phyloP scores from a whole-genome alignment of 2,797 vertebrate species.

The Neoniphon sammara region DNA sequence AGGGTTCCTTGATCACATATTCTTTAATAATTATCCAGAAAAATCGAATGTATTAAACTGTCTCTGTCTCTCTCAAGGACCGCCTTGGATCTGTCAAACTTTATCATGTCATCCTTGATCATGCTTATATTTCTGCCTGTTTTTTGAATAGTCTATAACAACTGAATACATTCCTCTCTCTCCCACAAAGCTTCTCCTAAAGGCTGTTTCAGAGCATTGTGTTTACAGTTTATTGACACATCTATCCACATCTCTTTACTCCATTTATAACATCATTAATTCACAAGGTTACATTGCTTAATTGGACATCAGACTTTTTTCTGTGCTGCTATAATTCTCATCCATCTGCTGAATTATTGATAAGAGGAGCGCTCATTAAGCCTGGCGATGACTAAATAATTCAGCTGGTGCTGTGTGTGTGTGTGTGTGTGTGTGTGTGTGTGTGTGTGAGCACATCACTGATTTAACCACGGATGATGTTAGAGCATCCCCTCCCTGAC shows the following conservation, averaged over 20 bases:
- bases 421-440: not conserved
- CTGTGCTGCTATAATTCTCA: constrained; percentile 42
- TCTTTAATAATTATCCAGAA: too few relatives aligned
- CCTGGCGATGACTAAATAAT: constrained; percentile 67
- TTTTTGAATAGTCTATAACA: too few relatives aligned
- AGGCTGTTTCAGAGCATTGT: not conserved
- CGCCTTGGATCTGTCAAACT: not conserved
- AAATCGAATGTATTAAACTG: too few relatives aligned
- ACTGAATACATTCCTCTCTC: not conserved
- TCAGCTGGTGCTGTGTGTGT: constrained; percentile 46
- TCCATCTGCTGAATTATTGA: constrained; percentile 70
- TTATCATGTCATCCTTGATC: too few relatives aligned
- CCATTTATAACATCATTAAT: constrained; percentile 56
- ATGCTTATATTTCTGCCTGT: too few relatives aligned
- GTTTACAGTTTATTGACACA: constrained; percentile 16
- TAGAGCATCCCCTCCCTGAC: not conserved
- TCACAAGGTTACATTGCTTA: constrained; percentile 39
- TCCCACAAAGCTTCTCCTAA: not conserved
- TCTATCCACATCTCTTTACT: constrained; percentile 36
- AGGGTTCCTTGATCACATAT: too few relatives aligned
- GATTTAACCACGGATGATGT: constrained; percentile 26
- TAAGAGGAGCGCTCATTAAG: constrained; percentile 46
- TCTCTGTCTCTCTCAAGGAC: not conserved
- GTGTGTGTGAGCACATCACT: constrained; percentile 40
- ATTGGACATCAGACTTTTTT: constrained; percentile 48